phyloP scores from a whole-genome alignment of 2,797 vertebrate species.

The Pipistrellus pygmaeus region DNA sequence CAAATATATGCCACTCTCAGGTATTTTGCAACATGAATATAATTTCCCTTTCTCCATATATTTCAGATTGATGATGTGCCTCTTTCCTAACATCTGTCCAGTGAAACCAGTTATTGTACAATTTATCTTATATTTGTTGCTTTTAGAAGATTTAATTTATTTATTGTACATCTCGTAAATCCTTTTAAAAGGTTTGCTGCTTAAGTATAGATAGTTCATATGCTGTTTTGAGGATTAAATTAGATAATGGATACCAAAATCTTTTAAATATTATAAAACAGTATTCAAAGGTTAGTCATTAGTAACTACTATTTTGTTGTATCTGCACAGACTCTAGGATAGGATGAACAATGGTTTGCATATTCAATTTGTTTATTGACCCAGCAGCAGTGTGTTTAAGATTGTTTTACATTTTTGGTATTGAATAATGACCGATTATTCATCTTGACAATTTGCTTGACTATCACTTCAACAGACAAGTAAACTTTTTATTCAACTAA shows the following conservation, averaged over 20 bases:
- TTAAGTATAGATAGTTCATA: background rate
- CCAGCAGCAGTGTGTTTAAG: background rate
- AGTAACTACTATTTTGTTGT: constrained; percentile 19
- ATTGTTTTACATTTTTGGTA: background rate
- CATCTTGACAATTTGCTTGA: background rate
- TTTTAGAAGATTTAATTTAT: constrained; percentile 11
- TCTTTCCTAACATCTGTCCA: background rate
- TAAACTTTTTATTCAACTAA: background rate
- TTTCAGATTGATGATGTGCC: background rate
- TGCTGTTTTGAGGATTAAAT: constrained; percentile 1
- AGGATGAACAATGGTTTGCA: background rate
- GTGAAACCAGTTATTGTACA: background rate
- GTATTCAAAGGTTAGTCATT: background rate
- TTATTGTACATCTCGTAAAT: constrained; percentile 2
- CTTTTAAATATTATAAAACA: constrained; percentile 21
- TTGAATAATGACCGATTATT: background rate
- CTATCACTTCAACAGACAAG: background rate
- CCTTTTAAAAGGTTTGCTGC: background rate
- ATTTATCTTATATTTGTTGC: constrained; percentile 33
- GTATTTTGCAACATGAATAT: background rate
- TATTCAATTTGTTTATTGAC: background rate
- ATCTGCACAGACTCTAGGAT: background rate
- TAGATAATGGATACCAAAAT: constrained; percentile 33
- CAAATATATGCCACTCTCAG: background rate
- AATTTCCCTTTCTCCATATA: background rate